Evolutionary conservation across 2,797 vertebrate species (phyloP).

Genomic region (Thamnophis elegans): DNA sequence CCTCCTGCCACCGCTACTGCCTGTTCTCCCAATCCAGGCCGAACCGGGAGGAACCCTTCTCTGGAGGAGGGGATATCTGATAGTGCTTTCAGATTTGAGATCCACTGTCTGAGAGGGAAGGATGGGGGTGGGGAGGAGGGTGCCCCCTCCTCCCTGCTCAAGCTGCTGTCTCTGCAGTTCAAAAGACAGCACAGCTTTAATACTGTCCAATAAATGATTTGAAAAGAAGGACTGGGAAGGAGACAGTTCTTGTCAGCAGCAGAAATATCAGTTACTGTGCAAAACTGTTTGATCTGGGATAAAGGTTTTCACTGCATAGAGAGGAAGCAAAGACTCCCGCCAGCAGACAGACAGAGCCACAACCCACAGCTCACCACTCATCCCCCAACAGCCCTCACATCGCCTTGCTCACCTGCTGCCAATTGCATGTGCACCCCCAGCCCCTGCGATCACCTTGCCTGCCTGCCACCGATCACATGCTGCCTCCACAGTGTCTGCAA

Average conservation of each 20-base stretch:
- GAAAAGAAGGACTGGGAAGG: background rate
- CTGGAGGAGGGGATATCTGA: background rate
- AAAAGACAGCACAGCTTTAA: slow-evolving; percentile 13
- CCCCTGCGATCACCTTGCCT: background rate
- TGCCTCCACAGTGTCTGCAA: background rate
- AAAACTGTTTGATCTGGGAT: background rate
- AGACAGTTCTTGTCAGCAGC: background rate
- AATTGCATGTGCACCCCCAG: background rate
- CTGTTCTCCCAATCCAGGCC: too few species aligned
- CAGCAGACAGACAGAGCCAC: background rate
- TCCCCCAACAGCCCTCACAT: background rate
- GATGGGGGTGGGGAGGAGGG: background rate
- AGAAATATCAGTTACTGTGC: background rate
- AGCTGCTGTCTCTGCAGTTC: slow-evolving; percentile 10
- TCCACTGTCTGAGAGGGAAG: background rate
- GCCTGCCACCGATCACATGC: background rate
- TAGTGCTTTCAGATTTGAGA: background rate
- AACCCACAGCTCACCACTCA: background rate
- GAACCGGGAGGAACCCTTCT: too few species aligned
- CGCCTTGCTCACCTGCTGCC: background rate
- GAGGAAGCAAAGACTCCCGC: background rate
- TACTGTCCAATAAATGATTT: background rate
- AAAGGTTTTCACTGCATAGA: slow-evolving; percentile 4
- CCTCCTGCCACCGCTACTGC: too few species aligned
- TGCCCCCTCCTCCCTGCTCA: background rate